Conservation (phyloP, 2,797 vertebrate genomes). For the Oceanodroma leucorhoa region DNA sequence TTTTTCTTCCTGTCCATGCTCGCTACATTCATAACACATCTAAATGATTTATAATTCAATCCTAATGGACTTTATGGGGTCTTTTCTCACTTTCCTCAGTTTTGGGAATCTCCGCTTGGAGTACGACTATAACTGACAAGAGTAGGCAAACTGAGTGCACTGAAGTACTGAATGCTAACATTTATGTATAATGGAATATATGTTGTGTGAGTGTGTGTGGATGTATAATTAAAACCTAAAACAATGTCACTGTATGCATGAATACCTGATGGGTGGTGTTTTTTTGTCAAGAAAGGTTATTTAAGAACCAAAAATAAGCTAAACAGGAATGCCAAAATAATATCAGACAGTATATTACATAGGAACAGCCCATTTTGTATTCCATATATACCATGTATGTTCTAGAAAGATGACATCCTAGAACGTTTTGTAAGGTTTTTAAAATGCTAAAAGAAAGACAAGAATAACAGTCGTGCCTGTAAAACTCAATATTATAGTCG, state of each 20-base stretch:
- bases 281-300: background rate
- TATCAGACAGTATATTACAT: background rate
- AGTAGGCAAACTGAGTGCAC: background rate
- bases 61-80: background rate
- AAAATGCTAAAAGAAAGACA: background rate
- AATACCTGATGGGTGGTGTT: rapidly evolving
- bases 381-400: background rate
- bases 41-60: background rate
- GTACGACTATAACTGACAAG: background rate
- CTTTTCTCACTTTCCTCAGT: background rate
- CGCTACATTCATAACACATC: background rate
- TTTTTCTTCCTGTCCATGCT: background rate
- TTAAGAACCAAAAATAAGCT: background rate
- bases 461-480: background rate
- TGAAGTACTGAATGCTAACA: background rate
- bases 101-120: background rate
- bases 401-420: background rate
- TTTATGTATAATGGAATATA: background rate
- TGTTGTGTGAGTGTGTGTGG: no score
- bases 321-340: background rate
- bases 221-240: background rate
- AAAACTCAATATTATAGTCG: background rate
- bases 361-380: background rate
- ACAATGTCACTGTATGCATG: background rate
- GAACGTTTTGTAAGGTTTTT: background rate